phyloP scores from a whole-genome alignment of 2,113 vertebrate genomes.

The Phasianus colchicus region DNA sequence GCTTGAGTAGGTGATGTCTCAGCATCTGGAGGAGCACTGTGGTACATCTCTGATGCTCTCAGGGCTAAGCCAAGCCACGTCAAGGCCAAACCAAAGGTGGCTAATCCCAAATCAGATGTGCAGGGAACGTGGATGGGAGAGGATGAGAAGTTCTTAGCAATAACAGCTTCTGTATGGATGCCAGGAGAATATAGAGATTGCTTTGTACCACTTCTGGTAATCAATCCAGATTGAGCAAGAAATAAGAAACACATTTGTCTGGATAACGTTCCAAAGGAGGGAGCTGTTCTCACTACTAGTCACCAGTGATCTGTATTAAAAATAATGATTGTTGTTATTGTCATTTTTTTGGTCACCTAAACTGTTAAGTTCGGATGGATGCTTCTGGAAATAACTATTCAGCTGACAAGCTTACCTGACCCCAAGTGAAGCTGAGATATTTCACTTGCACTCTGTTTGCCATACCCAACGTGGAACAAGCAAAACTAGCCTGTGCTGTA shows the following conservation, averaged over 20 bases:
- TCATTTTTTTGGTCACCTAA: neutral
- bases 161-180: neutral
- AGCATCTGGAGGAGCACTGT: neutral
- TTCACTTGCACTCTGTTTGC: neutral
- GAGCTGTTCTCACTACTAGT: neutral
- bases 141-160: neutral
- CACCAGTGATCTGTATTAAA: neutral
- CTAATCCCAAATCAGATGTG: fast-evolving
- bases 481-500: neutral
- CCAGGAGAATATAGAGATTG: fast-evolving
- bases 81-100: neutral
- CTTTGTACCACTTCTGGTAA: neutral
- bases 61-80: too few relatives aligned
- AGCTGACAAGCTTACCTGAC: constrained; percentile 19
- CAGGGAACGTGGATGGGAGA: fast-evolving
- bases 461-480: neutral
- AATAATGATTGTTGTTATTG: neutral
- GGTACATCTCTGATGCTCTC: too few relatives aligned
- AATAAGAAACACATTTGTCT: neutral
- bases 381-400: neutral
- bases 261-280: neutral
- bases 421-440: neutral
- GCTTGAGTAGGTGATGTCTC: fast-evolving
- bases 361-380: neutral
- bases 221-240: neutral